Conservation (phyloP, 2,888 invertebrate species). For the Pyrochroa serraticornis region DNA sequence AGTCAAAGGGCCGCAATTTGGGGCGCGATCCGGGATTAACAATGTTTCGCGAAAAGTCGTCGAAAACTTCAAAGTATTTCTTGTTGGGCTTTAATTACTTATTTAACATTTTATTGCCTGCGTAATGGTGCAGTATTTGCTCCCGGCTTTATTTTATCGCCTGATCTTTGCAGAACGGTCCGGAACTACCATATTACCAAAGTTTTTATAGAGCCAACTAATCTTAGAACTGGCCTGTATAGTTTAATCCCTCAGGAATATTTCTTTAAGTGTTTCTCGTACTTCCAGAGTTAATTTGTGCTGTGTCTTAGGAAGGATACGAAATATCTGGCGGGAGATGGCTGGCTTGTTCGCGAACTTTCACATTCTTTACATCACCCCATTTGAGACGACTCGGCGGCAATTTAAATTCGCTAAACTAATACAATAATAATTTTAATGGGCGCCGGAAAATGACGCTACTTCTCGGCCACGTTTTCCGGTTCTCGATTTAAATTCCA, state of each 20-base stretch:
- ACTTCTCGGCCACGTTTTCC: not conserved
- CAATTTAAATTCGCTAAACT: conserved; percentile 4
- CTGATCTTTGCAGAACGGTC: conserved; percentile 41
- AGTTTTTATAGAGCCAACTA: conserved; percentile 42
- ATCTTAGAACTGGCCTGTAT: conserved; percentile 39
- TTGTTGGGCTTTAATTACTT: conserved; percentile 50
- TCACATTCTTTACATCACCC: not conserved
- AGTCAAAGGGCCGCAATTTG: conserved; percentile 5
- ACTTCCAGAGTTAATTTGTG: conserved; percentile 36
- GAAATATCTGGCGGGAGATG: conserved; percentile 10
- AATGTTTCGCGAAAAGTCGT: conserved; percentile 38
- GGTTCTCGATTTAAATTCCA: not conserved
- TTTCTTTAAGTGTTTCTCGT: conserved; percentile 39
- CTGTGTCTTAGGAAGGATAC: conserved; percentile 21
- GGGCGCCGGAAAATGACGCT: no score
- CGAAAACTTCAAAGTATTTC: conserved; percentile 47
- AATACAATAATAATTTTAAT: not conserved
- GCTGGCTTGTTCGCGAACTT: not conserved
- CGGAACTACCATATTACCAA: conserved; percentile 41
- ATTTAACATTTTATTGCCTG: conserved; percentile 53
- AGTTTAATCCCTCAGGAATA: conserved; percentile 38
- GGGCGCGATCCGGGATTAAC: conserved; percentile 28
- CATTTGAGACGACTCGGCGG: not conserved
- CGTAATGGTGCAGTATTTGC: conserved; percentile 45
- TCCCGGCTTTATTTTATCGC: conserved; percentile 43